Conservation (phyloP, 2,888 invertebrate genomes). For the Atethmia centrago region DNA sequence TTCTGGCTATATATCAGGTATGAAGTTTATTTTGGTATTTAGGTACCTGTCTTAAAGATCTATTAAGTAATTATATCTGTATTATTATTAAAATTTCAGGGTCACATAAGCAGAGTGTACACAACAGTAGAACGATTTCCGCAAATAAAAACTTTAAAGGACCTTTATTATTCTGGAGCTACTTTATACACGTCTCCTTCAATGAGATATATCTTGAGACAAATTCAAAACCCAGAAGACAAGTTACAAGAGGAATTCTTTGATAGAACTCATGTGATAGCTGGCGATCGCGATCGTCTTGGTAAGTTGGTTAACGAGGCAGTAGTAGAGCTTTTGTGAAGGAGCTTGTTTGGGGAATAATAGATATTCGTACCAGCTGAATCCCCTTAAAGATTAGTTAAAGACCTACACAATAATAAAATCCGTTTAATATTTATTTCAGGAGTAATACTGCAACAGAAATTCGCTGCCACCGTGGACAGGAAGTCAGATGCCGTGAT, state of each 20-base stretch:
- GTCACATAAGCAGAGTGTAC: constrained; percentile 76
- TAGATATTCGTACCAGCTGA: background rate
- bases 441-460: constrained; percentile 63
- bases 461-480: constrained; percentile 65
- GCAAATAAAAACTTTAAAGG: constrained; percentile 66
- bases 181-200: constrained; percentile 69
- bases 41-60: background rate
- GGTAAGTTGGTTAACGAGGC: constrained; percentile 50
- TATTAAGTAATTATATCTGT: background rate
- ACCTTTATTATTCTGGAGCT: constrained; percentile 63
- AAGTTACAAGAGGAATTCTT: constrained; percentile 57
- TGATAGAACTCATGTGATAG: constrained; percentile 23
- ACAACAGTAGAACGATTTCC: constrained; percentile 70
- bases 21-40: constrained; percentile 31
- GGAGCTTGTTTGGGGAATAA: background rate
- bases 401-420: background rate
- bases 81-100: constrained; percentile 63
- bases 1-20: constrained; percentile 76
- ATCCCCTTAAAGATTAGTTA: background rate
- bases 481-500: constrained; percentile 71
- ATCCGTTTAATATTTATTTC: constrained; percentile 19
- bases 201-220: constrained; percentile 64
- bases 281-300: constrained; percentile 41
- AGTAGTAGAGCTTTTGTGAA: background rate
- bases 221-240: constrained; percentile 50